Evolutionary conservation across 2,888 invertebrate genomes (phyloP).

Genomic region (Aquatica leii): DNA sequence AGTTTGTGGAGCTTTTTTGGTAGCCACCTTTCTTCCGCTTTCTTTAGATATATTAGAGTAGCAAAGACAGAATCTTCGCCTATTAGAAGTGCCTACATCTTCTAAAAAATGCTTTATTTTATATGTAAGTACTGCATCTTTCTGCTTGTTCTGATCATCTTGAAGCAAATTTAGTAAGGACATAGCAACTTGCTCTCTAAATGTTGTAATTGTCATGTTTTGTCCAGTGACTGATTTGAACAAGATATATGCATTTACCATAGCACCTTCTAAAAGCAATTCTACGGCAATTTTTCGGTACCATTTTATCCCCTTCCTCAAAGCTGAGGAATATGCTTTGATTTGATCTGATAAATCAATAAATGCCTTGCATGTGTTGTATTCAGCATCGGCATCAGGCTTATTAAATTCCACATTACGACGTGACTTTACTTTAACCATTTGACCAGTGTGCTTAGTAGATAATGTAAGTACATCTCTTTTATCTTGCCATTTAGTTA

Average conservation of each 20-base stretch:
- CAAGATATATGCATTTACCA: neutral
- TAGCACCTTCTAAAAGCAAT: constrained; percentile 1
- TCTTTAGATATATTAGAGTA: neutral
- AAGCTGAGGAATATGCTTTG: neutral
- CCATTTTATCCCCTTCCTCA: neutral
- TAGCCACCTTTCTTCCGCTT: no score
- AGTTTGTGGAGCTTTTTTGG: no score
- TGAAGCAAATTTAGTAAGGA: neutral
- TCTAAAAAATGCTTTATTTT: neutral
- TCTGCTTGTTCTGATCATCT: neutral
- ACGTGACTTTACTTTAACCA: neutral
- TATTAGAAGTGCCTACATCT: no score
- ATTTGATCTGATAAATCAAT: neutral
- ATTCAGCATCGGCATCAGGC: no score
- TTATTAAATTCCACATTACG: no score
- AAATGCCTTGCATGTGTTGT: no score
- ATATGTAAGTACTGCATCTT: neutral
- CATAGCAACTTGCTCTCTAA: neutral
- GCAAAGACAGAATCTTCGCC: neutral
- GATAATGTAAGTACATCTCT: no score
- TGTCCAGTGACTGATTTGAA: no score
- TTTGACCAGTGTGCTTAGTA: no score
- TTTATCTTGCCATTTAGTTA: no score
- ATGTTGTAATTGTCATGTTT: neutral
- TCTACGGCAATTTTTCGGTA: neutral